Conservation (phyloP, 2,888 invertebrate genomes). For the Ectemnius cavifrons region DNA sequence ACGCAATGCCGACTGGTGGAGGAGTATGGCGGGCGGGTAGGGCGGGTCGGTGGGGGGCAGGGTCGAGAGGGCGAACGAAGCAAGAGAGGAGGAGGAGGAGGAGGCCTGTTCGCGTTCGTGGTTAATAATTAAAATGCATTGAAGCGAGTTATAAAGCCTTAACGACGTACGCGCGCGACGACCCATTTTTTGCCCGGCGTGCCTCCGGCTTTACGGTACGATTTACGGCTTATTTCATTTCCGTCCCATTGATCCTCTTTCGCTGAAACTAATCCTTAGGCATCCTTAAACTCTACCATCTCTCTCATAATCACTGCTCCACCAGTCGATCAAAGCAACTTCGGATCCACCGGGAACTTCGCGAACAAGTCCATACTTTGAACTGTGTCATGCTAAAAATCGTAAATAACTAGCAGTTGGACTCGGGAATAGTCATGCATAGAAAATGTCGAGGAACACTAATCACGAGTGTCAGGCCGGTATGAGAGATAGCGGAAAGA, state of each 20-base stretch:
- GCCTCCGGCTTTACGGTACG: constrained; percentile 62
- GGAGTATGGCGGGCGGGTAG: not conserved
- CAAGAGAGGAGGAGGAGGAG: constrained; percentile 12
- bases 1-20: constrained; percentile 1
- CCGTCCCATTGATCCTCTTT: constrained; percentile 60
- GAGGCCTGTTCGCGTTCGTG: constrained; percentile 44
- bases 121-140: constrained; percentile 73
- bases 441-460: too few species aligned
- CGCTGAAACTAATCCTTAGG: constrained; percentile 31
- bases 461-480: too few species aligned
- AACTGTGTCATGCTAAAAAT: too few species aligned
- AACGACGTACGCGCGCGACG: constrained; percentile 58
- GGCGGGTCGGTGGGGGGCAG: not conserved
- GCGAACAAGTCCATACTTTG: too few species aligned
- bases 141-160: constrained; percentile 67
- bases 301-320: too few species aligned
- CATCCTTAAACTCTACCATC: constrained; percentile 2
- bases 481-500: too few species aligned
- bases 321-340: too few species aligned
- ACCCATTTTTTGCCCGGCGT: constrained; percentile 58
- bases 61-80: not conserved
- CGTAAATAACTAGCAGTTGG: too few species aligned
- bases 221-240: constrained; percentile 69
- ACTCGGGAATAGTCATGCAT: too few species aligned
- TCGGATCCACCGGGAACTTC: too few species aligned